Conservation (phyloP, 1,140 invertebrate species). For the Nasonia giraulti region DNA sequence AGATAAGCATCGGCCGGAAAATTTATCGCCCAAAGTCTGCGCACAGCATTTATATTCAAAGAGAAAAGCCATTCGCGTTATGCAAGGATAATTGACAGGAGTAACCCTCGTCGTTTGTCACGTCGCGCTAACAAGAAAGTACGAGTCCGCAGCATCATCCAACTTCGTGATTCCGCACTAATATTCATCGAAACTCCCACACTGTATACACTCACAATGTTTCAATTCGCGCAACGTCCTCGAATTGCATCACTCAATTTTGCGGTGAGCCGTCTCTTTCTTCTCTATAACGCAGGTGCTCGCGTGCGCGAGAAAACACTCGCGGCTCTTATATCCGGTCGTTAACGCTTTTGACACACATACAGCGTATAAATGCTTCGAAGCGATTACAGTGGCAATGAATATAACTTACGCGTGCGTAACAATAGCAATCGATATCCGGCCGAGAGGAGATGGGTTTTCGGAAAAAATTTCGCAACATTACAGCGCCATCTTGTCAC, state of each 20-base stretch:
- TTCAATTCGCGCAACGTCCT: background rate
- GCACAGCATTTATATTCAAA: too few species aligned
- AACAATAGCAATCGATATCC: background rate
- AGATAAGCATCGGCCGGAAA: slow-evolving; percentile 5
- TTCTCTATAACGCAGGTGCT: background rate
- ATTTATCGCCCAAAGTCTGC: background rate
- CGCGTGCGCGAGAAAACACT: background rate
- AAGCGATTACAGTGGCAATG: too few species aligned
- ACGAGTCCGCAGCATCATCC: too few species aligned
- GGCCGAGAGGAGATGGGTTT: background rate
- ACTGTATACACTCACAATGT: background rate
- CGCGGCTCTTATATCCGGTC: background rate
- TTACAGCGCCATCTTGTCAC: too few species aligned
- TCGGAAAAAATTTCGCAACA: too few species aligned
- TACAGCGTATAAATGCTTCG: too few species aligned
- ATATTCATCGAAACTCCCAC: too few species aligned
- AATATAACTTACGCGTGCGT: too few species aligned
- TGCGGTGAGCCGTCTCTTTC: background rate
- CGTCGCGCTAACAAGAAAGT: background rate
- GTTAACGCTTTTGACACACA: background rate
- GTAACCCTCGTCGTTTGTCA: slow-evolving; percentile 8
- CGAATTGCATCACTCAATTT: background rate
- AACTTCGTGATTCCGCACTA: background rate
- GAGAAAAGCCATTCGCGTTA: background rate
- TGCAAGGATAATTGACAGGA: slow-evolving; percentile 24